Evolutionary conservation across 2,797 vertebrate genomes (phyloP).

Genomic region (Argya squamiceps): DNA sequence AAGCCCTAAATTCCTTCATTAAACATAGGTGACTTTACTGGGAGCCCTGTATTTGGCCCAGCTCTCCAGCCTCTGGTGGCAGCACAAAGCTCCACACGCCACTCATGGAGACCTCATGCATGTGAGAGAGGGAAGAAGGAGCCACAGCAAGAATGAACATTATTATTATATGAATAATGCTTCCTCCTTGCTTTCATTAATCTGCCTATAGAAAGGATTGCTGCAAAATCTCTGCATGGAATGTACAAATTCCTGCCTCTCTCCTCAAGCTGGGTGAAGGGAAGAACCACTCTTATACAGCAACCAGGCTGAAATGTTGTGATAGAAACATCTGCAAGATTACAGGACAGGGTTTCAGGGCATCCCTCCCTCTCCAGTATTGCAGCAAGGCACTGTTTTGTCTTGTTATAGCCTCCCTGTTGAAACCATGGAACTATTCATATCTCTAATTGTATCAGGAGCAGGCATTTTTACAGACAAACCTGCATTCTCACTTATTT

Average conservation of each 20-base stretch:
- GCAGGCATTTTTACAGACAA: neutral
- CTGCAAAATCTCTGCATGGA: neutral
- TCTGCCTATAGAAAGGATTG: neutral
- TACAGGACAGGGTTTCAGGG: too few species aligned
- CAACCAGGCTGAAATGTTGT: neutral
- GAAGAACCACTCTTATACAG: neutral
- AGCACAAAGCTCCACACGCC: accelerated
- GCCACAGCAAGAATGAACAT: neutral
- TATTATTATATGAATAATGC: too few species aligned
- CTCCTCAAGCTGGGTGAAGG: neutral
- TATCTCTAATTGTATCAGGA: neutral
- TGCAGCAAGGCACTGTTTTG: neutral
- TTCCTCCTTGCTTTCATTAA: neutral
- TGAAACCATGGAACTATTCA: neutral
- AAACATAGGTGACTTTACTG: neutral
- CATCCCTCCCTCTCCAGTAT: neutral
- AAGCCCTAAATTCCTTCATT: neutral
- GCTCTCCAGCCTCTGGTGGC: neutral
- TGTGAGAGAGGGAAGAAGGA: neutral
- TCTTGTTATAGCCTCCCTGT: accelerated
- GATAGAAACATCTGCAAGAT: neutral
- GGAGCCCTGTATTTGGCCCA: neutral
- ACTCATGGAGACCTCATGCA: accelerated
- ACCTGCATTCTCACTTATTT: neutral
- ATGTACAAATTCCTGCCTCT: neutral